Conservation (phyloP, 2,797 vertebrate species). For the Mergus octosetaceus region DNA sequence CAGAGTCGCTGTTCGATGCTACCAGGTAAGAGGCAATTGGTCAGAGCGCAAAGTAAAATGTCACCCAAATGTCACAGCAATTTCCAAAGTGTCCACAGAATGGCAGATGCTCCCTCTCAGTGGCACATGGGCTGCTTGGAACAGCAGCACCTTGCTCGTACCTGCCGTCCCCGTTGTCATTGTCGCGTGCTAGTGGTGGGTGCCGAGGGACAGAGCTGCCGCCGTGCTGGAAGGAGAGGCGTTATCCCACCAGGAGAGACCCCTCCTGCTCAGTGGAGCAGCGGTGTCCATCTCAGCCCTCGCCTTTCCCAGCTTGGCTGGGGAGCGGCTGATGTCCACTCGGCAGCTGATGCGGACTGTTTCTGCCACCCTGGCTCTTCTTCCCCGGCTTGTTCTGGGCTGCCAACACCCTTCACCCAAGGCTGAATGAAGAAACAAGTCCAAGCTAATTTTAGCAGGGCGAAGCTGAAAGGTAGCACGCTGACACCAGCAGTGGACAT, state of each 20-base stretch:
- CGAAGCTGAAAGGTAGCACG: neutral
- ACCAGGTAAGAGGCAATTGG: constrained; percentile 7
- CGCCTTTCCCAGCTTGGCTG: neutral
- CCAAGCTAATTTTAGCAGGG: neutral
- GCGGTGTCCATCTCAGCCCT: no score
- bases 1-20: neutral
- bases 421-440: neutral
- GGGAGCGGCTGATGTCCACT: neutral
- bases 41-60: constrained; percentile 21
- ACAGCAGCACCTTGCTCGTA: neutral
- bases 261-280: accelerated
- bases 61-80: constrained; percentile 46
- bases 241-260: accelerated
- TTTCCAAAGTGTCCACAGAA: constrained; percentile 11
- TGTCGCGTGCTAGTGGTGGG: accelerated
- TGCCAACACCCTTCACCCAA: neutral
- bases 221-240: accelerated
- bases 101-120: neutral
- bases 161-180: neutral
- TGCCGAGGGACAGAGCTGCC: neutral
- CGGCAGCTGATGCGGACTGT: accelerated
- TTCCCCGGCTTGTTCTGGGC: neutral
- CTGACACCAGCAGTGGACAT: accelerated
- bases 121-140: accelerated
- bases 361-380: neutral